Evolutionary conservation across 2,113 vertebrate species (phyloP).

Genomic region (Perca schrenkii): DNA sequence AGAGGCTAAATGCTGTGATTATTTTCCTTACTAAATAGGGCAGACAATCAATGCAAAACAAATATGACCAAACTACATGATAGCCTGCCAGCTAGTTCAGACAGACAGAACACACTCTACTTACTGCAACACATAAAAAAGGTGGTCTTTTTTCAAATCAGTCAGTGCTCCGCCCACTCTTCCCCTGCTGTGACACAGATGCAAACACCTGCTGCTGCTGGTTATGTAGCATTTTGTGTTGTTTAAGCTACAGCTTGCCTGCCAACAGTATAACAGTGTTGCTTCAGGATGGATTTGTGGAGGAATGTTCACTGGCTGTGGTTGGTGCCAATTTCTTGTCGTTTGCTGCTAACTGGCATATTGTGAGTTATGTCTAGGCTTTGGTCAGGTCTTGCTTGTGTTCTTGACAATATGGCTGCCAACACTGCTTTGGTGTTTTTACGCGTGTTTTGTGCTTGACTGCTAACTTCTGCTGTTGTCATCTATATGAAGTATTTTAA

Average conservation of each 20-base stretch:
- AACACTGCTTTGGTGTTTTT: background rate
- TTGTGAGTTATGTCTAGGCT: background rate
- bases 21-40: background rate
- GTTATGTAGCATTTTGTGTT: background rate
- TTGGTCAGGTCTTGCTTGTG: background rate
- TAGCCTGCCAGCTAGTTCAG: background rate
- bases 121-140: background rate
- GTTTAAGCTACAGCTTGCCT: background rate
- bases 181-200: background rate
- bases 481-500: background rate
- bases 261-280: background rate
- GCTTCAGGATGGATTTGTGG: background rate
- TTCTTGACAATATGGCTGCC: background rate
- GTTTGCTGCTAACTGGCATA: background rate
- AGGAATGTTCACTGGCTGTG: background rate
- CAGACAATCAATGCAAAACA: background rate
- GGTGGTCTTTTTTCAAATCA: background rate
- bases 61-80: background rate
- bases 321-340: background rate
- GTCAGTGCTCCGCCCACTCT: too few relatives aligned
- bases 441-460: background rate
- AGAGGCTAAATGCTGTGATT: background rate
- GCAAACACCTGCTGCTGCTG: constrained; percentile 9
- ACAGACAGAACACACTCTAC: background rate
- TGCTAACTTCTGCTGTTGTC: background rate